phyloP scores from a whole-genome alignment of 2,113 vertebrate genomes.

The Nerophis ophidion region DNA sequence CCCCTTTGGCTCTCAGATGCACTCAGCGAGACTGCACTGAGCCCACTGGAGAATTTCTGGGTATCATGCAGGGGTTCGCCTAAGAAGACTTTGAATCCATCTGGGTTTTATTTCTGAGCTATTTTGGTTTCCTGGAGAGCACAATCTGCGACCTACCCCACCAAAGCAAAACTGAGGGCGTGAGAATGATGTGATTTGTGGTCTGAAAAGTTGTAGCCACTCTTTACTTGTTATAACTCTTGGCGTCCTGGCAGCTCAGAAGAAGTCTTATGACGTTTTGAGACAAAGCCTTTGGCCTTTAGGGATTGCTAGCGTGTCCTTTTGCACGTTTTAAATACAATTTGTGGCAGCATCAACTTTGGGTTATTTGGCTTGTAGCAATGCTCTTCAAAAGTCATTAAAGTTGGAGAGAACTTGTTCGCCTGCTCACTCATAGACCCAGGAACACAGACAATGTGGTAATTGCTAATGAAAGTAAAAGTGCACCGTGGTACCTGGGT shows the following conservation, averaged over 20 bases:
- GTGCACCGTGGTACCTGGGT: too few species aligned
- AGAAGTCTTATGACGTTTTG: constrained; percentile 40
- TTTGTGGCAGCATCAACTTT: constrained; percentile 35
- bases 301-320: constrained; percentile 4
- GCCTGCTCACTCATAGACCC: constrained; percentile 28
- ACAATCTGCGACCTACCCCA: constrained; percentile 50
- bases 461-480: constrained; percentile 7
- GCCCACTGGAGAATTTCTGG: constrained; percentile 62
- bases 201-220: constrained; percentile 63
- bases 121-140: constrained; percentile 68
- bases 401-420: constrained; percentile 45
- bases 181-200: constrained; percentile 70
- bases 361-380: constrained; percentile 22
- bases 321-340: constrained; percentile 27
- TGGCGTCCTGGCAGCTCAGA: constrained; percentile 56
- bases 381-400: constrained; percentile 6
- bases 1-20: constrained; percentile 46
- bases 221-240: constrained; percentile 67
- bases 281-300: constrained; percentile 34
- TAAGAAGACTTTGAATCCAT: constrained; percentile 70
- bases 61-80: constrained; percentile 56
- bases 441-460: constrained; percentile 3
- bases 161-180: constrained; percentile 64
- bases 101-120: constrained; percentile 73
- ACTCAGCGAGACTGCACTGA: constrained; percentile 36